phyloP scores from a whole-genome alignment of 2,113 vertebrate species.

The Scomber japonicus region DNA sequence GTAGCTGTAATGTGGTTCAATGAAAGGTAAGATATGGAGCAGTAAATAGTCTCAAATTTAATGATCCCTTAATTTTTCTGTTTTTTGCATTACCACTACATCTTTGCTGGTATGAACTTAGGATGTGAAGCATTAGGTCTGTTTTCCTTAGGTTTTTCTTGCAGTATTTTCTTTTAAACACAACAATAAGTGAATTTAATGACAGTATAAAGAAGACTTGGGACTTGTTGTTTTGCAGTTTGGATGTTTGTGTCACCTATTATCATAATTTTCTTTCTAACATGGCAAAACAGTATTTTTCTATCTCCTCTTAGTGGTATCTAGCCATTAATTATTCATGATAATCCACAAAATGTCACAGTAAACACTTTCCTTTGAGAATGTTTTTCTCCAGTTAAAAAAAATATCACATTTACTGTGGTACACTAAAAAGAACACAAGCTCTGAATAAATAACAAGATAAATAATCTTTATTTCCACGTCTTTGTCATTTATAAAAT shows the following conservation, averaged over 20 bases:
- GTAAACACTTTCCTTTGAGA: neutral
- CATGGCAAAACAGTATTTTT: too few relatives aligned
- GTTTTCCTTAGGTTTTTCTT: too few relatives aligned
- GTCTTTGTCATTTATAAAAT: constrained; percentile 87
- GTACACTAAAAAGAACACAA: constrained; percentile 31
- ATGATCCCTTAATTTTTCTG: too few relatives aligned
- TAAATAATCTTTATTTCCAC: constrained; percentile 91
- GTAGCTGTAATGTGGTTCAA: too few relatives aligned
- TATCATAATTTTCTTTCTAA: neutral
- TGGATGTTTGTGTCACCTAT: neutral
- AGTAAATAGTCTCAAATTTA: too few relatives aligned
- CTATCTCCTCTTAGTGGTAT: too few relatives aligned
- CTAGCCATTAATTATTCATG: neutral
- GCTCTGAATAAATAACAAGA: constrained; percentile 87
- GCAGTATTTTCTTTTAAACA: too few relatives aligned
- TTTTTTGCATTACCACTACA: too few relatives aligned
- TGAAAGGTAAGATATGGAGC: too few relatives aligned
- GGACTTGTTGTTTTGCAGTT: neutral
- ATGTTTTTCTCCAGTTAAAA: neutral
- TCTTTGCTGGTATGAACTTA: too few relatives aligned
- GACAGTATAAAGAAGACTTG: neutral
- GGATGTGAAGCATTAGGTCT: too few relatives aligned
- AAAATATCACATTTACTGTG: neutral
- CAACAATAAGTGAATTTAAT: too few relatives aligned
- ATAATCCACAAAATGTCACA: neutral